Conservation (phyloP, 2,797 vertebrate genomes). For the Bryconaethiops microstoma region DNA sequence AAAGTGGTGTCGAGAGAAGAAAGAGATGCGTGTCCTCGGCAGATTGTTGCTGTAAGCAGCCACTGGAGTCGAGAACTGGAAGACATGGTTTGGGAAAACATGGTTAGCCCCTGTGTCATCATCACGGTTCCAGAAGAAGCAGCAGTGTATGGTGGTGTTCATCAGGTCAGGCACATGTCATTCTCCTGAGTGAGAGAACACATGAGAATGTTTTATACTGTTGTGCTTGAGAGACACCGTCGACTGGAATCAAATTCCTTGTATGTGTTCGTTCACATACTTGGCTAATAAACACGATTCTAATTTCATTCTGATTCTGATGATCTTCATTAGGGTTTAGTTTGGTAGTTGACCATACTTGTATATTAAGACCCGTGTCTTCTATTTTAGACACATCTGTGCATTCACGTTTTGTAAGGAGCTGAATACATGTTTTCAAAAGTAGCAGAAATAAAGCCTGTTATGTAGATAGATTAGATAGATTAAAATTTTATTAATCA, state of each 20-base stretch:
- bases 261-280: no score
- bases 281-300: no score
- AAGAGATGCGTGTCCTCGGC: conserved; percentile 68
- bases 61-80: conserved; percentile 80
- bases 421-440: no score
- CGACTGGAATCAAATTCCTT: no score
- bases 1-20: conserved; percentile 70
- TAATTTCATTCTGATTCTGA: no score
- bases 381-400: neutral
- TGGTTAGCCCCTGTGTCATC: conserved; percentile 81
- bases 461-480: no score
- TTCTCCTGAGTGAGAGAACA: neutral
- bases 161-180: conserved; percentile 80
- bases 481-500: no score
- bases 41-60: conserved; percentile 82
- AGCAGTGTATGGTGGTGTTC: conserved; percentile 85
- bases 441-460: no score
- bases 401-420: no score
- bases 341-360: neutral
- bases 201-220: neutral
- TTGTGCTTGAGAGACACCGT: no score
- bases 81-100: conserved; percentile 77
- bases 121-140: conserved; percentile 85
- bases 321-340: neutral
- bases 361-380: neutral